Evolutionary conservation across 2,113 vertebrate species (phyloP).

Genomic region (Siniperca chuatsi): DNA sequence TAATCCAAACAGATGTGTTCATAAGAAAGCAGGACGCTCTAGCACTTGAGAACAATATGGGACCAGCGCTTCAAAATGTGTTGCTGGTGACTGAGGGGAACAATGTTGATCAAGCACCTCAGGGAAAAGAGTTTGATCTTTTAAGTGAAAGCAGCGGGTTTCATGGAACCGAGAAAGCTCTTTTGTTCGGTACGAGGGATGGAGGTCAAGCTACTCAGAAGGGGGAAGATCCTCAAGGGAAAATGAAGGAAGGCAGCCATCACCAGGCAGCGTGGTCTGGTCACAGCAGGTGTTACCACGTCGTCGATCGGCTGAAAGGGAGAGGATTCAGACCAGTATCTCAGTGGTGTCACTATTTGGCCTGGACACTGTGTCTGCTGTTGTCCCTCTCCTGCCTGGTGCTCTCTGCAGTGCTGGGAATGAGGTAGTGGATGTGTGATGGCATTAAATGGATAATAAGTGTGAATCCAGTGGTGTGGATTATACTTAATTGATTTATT

Average conservation of each 20-base stretch:
- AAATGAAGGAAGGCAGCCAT: neutral
- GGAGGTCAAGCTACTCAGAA: neutral
- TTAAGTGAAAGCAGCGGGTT: slow-evolving; percentile 6
- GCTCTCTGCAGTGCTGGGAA: slow-evolving; percentile 79
- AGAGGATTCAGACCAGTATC: slow-evolving; percentile 1
- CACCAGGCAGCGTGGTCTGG: neutral
- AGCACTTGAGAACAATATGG: neutral
- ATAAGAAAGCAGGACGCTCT: neutral
- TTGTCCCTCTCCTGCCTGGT: slow-evolving; percentile 69
- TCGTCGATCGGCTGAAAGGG: neutral
- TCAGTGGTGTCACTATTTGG: slow-evolving; percentile 62
- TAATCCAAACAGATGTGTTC: neutral
- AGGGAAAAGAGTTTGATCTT: slow-evolving; percentile 1
- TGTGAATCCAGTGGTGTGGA: neutral
- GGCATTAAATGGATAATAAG: neutral
- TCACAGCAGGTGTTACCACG: neutral
- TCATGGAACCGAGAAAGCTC: neutral
- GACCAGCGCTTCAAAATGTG: neutral
- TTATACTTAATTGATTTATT: neutral
- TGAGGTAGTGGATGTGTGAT: slow-evolving; percentile 75
- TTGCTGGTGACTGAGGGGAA: neutral
- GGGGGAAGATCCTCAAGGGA: neutral
- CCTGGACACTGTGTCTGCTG: slow-evolving; percentile 80
- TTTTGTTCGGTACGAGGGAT: neutral
- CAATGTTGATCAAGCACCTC: neutral